Evolutionary conservation across 2,888 invertebrate species (phyloP).

Genomic region (Seira musarum): DNA sequence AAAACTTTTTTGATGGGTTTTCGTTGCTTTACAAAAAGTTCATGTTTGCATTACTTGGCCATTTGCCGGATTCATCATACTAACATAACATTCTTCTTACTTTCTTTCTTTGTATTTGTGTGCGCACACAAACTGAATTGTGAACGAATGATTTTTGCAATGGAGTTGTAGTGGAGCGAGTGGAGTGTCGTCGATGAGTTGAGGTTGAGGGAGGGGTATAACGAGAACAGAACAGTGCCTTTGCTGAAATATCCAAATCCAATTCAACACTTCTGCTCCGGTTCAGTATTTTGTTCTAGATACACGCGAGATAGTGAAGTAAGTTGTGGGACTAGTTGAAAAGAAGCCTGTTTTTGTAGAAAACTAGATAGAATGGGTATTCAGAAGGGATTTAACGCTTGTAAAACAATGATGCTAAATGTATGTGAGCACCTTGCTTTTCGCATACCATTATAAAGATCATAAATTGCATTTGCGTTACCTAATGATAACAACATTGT

Average conservation of each 20-base stretch:
- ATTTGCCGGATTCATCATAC: slow-evolving; percentile 45
- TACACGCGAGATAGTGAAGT: background rate
- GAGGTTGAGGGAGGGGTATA: too few relatives aligned
- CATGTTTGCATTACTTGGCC: slow-evolving; percentile 28
- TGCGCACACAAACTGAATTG: background rate
- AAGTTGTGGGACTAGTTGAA: too few relatives aligned
- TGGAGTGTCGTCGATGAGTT: too few relatives aligned
- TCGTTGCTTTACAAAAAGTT: slow-evolving; percentile 3
- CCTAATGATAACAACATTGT: background rate
- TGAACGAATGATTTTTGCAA: background rate
- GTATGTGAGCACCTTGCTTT: background rate
- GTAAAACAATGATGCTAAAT: background rate
- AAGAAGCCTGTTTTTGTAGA: too few relatives aligned
- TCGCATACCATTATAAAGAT: background rate
- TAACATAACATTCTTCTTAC: slow-evolving; percentile 16
- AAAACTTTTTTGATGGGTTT: slow-evolving; percentile 4
- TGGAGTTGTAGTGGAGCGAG: too few relatives aligned
- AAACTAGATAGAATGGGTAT: too few relatives aligned
- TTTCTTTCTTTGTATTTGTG: background rate
- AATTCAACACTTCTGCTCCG: background rate
- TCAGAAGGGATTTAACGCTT: background rate
- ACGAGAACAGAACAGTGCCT: background rate
- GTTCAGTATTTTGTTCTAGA: background rate
- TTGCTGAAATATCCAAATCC: background rate
- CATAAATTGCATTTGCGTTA: background rate